Conservation (phyloP, 2,888 invertebrate genomes). For the Andricus curvator region DNA sequence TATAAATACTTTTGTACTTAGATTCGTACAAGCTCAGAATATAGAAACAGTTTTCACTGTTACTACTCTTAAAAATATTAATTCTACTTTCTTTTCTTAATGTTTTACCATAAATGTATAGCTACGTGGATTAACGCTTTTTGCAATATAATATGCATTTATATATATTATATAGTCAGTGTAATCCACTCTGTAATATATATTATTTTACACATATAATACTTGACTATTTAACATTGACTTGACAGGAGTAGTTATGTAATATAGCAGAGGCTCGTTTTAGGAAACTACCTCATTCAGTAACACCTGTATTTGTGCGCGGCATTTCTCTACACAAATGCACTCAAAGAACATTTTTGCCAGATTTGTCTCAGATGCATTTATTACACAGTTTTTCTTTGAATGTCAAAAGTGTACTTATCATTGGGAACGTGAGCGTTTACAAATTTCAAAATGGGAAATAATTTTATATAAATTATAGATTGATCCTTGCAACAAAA, state of each 20-base stretch:
- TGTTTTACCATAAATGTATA: neutral
- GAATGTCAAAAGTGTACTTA: conserved; percentile 13
- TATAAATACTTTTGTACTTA: neutral
- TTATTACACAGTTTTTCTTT: neutral
- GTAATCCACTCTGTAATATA: neutral
- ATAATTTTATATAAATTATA: neutral
- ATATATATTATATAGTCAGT: neutral
- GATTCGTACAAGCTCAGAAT: conserved; percentile 8
- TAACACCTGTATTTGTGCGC: conserved; percentile 68
- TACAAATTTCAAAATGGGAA: neutral
- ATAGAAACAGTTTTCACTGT: neutral
- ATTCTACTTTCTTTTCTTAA: neutral
- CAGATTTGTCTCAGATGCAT: conserved; percentile 25
- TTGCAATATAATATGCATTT: neutral
- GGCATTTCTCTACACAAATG: conserved; percentile 55
- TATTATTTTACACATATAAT: conserved; percentile 5
- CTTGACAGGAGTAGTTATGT: conserved; percentile 74
- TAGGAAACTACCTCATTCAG: conserved; percentile 53
- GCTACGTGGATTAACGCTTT: neutral
- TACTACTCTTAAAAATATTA: neutral
- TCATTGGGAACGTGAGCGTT: conserved; percentile 7
- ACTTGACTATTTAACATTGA: conserved; percentile 72
- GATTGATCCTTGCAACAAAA: too few species aligned
- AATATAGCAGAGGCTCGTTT: conserved; percentile 56
- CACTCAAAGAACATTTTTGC: conserved; percentile 45